Base-by-base conservation (phyloP, 1,140 invertebrate species). In the Dreissena rostriformis region DNA sequence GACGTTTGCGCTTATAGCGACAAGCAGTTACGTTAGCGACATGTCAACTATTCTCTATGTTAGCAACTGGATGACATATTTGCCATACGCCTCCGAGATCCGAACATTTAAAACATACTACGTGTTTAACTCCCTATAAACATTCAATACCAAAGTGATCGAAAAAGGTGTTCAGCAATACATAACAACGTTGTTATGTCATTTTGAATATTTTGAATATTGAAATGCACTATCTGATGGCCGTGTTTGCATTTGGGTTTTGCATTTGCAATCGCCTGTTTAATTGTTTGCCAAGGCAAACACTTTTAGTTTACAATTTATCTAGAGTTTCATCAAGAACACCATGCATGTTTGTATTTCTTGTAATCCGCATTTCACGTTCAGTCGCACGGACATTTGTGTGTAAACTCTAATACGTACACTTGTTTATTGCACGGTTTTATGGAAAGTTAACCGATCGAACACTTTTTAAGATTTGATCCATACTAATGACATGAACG, bases 221-320 rank as follows among this genome's bases (percentile, higher is more conserved):
- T 61, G 22, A 61, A 61, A 61, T 61, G 68, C 68, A 71, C 26
- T 29, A 57, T 39, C 28, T 61, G 63, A 76, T 76, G 53, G 17
- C 57, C 22, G 51, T 76, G 74, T 76, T 76, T 76, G 28, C 57
- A 76, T 61, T 39, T 63, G 39, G 63, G 74, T 76, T 63, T 76
- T 76, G 74, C 74, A 76, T 76, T 61, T 76, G 57, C 17, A 28
- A 61, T 49, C 39, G 51, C 17, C 26, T 71, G 68, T 49, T 39
- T 71, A 71, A 71, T 71, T 71, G 26, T 71, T 39, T 12, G 39
- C 68, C 19, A n/a, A 28, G 74, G 63, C 74, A 76, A 76, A 76
- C 74, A 76, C 55, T 65, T 61, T 76, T 76, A 61, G 39, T 76
- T 76, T 76, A 39, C 57, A 55, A 76, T 76, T 76, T 65, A 76